Evolutionary conservation across 2,888 invertebrate species (phyloP), one percentile per base, ranked within the genome.

Genomic region (Tetanocera ferruginea): DNA sequence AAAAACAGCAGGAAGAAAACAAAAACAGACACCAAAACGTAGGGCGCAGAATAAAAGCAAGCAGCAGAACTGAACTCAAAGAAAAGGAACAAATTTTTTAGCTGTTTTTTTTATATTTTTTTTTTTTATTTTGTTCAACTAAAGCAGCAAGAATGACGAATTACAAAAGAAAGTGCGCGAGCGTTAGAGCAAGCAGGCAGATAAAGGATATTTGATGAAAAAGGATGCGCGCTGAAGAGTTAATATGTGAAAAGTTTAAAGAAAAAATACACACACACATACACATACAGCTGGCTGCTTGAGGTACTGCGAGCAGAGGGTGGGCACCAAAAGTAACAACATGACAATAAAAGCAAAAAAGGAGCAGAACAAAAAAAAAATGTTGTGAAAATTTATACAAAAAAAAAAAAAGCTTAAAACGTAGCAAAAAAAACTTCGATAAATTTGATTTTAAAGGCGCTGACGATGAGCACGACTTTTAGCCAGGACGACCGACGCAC

Each of bases 361-460:
- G 31, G 6, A 60, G n/a, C 9, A 28, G n/a, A 34, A 64, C 9
- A 8, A 9, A 55, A 9, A 55, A 19, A 23, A 23, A 55, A 19
- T n/a, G 8, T 2, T 6, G 49, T 6, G 49, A 49, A 23, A 55
- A 23, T 23, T n/a, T n/a, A 19, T 23, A 55, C n/a, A 55, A 23
- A 55, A 23, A 23, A 55, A 62, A 28, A 62, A 28, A 28, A 5
- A 62, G 31, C 17, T 19, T 8, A 64, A 34, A 34, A 43, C 14
- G 49, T 14, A 49, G 43, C 8, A 69, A 69, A 69, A 11, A 14
- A 37, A 72, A 51, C n/a, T 55, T 55, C 19, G 52, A n/a, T n/a
- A 72, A 57, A 72, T 31, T 55, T 72, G 71, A 72, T 55, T 37
- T 57, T 57, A 57, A 57, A 72, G 51, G 23, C 31, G 31, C 14